Evolutionary conservation across 2,113 vertebrate species (phyloP).

Genomic region (Oryzias javanicus): DNA sequence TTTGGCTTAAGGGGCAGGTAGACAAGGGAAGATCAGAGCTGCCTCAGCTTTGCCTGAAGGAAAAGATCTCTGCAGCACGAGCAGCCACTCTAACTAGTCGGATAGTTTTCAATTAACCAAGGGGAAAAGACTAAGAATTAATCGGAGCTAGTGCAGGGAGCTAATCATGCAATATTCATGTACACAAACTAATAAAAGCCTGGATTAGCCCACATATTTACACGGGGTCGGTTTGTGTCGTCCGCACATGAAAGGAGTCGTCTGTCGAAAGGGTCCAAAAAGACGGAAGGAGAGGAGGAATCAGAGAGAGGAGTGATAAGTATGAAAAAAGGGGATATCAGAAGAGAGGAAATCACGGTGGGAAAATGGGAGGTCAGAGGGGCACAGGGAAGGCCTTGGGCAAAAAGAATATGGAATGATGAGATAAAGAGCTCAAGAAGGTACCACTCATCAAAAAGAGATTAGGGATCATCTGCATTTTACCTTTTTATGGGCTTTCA

Average conservation of each 20-base stretch:
- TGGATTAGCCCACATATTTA: conserved; percentile 71
- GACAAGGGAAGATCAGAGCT: conserved; percentile 35
- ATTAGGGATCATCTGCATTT: conserved; percentile 77
- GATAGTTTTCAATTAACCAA: conserved; percentile 72
- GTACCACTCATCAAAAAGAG: conserved; percentile 65
- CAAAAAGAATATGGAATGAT: conserved; percentile 63
- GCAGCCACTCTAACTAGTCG: conserved; percentile 53
- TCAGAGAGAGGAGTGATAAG: conserved; percentile 24
- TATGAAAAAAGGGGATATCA: conserved; percentile 28
- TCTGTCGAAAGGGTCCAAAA: neutral
- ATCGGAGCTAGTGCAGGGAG: conserved; percentile 52
- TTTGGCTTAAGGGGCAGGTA: conserved; percentile 39
- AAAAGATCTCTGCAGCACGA: conserved; percentile 40
- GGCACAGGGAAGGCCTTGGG: conserved; percentile 57
- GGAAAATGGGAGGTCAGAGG: conserved; percentile 51
- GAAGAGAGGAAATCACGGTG: conserved; percentile 33
- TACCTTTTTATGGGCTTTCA: conserved; percentile 53
- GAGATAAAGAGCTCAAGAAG: conserved; percentile 63
- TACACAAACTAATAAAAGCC: conserved; percentile 70
- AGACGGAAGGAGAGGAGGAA: conserved; percentile 5
- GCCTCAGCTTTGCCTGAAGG: conserved; percentile 17
- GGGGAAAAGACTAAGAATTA: conserved; percentile 53
- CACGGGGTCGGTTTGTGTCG: conserved; percentile 36
- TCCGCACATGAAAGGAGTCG: conserved; percentile 40
- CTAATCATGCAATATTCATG: conserved; percentile 71